Percentiles rank a stretch among this genome's conserved stretches.
Evolutionary conservation across 2,113 vertebrate genomes (phyloP).

Genomic region (Scortum barcoo): DNA sequence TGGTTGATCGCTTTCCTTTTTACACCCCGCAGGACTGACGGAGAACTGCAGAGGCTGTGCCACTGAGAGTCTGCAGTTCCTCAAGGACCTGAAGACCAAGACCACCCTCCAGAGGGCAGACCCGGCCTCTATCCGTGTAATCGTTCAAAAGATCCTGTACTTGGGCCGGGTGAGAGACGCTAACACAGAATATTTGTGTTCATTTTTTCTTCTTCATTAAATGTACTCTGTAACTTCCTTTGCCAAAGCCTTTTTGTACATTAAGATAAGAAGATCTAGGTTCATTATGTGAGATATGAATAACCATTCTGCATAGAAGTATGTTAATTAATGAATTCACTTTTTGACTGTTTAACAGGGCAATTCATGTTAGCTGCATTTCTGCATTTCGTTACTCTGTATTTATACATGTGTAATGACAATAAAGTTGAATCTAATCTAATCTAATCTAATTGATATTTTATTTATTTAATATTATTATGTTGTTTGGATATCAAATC

Average conservation of each 20-base stretch:
- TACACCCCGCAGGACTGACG: conserved; percentile 83
- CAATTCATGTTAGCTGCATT: too few species aligned
- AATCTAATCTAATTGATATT: too few species aligned
- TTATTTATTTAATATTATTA: too few species aligned
- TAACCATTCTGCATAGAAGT: not conserved
- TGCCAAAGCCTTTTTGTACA: not conserved
- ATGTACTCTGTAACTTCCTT: not conserved
- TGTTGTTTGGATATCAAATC: not conserved
- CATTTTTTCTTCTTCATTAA: not conserved
- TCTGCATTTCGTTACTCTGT: too few species aligned
- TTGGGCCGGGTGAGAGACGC: conserved; percentile 89
- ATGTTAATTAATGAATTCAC: not conserved
- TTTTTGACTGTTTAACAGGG: not conserved
- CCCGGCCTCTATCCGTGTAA: conserved; percentile 77
- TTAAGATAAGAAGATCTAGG: not conserved
- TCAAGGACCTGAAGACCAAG: conserved; percentile 87
- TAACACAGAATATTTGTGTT: not conserved
- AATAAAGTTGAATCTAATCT: too few species aligned
- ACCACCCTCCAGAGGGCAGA: conserved; percentile 82
- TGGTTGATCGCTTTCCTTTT: not conserved
- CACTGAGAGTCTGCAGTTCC: conserved; percentile 85
- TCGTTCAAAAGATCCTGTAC: conserved; percentile 86
- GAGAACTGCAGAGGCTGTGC: conserved; percentile 91
- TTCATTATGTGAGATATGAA: not conserved
- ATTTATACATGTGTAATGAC: too few species aligned